Conservation (phyloP, 2,797 vertebrate species). For the Anabacerthia variegaticeps region DNA sequence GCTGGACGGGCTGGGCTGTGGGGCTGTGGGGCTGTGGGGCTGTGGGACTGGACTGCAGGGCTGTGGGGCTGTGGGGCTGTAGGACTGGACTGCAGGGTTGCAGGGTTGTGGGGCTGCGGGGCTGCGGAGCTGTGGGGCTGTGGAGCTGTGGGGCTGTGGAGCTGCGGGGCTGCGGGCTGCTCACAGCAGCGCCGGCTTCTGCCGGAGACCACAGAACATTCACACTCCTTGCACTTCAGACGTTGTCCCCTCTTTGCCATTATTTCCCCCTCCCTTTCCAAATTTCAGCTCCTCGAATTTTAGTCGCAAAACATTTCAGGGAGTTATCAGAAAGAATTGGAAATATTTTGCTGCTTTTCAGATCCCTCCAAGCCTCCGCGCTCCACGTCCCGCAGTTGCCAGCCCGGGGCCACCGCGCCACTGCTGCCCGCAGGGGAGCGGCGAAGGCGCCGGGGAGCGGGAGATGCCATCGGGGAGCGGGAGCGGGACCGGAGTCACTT, state of each 20-base stretch:
- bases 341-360: neutral
- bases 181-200: neutral
- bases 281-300: neutral
- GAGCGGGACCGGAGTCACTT: neutral
- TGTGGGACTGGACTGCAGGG: neutral
- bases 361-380: neutral
- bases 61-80: too few species aligned
- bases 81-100: too few species aligned
- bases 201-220: neutral
- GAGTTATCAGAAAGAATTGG: neutral
- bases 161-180: neutral
- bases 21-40: neutral
- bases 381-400: neutral
- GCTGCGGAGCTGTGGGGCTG: too few species aligned
- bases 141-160: neutral
- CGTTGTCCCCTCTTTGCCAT: neutral
- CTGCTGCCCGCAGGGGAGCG: neutral
- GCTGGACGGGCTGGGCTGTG: neutral
- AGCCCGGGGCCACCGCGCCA: neutral
- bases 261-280: neutral
- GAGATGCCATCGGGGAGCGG: neutral
- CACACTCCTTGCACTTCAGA: neutral
- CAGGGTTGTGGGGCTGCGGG: too few species aligned
- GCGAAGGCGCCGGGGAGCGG: neutral
- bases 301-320: neutral